Evolutionary conservation across 2,113 vertebrate genomes (phyloP).

Genomic region (Vulpes lagopus): DNA sequence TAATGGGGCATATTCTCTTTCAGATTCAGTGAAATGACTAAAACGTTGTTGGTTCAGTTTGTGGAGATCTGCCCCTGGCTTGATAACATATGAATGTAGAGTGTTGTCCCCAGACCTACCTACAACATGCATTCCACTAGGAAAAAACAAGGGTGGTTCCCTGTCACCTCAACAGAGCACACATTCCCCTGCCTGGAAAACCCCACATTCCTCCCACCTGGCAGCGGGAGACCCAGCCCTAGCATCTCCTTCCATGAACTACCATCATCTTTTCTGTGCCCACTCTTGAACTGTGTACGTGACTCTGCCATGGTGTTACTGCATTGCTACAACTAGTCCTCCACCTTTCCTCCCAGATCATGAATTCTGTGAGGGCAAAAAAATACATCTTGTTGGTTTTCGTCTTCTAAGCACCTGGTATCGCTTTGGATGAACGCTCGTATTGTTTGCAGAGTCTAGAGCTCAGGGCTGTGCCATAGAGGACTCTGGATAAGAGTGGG

Average conservation of each 20-base stretch:
- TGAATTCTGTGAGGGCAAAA: background rate
- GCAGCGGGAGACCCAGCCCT: background rate
- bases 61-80: background rate
- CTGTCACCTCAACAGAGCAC: rapidly evolving
- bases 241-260: rapidly evolving
- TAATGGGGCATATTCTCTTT: background rate
- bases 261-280: background rate
- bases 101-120: background rate
- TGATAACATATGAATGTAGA: background rate
- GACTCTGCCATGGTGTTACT: background rate
- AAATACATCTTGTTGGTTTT: background rate
- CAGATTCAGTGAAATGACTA: background rate
- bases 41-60: background rate
- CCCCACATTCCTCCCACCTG: background rate
- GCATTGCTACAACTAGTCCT: rapidly evolving
- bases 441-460: background rate
- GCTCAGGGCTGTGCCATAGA: background rate
- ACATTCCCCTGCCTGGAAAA: background rate
- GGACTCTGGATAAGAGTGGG: background rate
- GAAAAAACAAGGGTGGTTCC: background rate
- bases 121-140: background rate
- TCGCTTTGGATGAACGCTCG: background rate
- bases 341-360: background rate
- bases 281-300: background rate
- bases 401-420: background rate